These are phyloP conservation scores for Cryptoblepharus egeriae DNA, from an alignment of 2,797 vertebrate species.

Conservation along the genomic window DNA sequence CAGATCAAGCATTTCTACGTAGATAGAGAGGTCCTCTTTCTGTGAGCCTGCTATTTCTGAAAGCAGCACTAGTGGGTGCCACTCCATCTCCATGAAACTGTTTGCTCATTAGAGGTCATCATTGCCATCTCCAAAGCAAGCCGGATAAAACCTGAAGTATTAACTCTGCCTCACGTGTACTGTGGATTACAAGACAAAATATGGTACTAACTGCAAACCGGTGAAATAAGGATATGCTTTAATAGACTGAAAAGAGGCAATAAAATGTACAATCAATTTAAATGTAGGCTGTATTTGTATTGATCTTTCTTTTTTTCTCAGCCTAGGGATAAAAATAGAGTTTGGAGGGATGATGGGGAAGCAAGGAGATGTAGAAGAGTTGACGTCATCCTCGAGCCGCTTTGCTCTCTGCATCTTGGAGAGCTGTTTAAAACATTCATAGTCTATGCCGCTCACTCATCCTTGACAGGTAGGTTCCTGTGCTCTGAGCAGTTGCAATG, in stretches of 20 bases:
- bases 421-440: not conserved
- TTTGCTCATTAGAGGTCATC: conserved; percentile 39
- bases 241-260: conserved; percentile 52
- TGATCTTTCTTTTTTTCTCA: conserved; percentile 43
- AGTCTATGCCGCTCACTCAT: not conserved
- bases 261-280: conserved; percentile 61
- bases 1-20: no score
- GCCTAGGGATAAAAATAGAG: conserved; percentile 60
- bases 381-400: not conserved
- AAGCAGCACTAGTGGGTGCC: conserved; percentile 1
- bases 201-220: conserved; percentile 46
- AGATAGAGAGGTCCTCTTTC: no score
- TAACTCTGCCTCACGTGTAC: conserved; percentile 38
- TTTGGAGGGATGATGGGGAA: not conserved
- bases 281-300: conserved; percentile 65
- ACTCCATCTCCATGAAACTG: conserved; percentile 3
- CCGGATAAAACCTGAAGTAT: conserved; percentile 24
- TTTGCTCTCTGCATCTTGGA: not conserved
- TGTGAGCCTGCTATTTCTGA: not conserved
- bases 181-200: conserved; percentile 4
- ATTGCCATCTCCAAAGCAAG: conserved; percentile 38
- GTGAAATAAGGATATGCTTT: conserved; percentile 41
- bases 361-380: not conserved
- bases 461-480: not conserved
- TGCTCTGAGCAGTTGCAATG: not conserved